Conservation (phyloP, 1,140 invertebrate species). For the Gonioctena quinquepunctata region DNA sequence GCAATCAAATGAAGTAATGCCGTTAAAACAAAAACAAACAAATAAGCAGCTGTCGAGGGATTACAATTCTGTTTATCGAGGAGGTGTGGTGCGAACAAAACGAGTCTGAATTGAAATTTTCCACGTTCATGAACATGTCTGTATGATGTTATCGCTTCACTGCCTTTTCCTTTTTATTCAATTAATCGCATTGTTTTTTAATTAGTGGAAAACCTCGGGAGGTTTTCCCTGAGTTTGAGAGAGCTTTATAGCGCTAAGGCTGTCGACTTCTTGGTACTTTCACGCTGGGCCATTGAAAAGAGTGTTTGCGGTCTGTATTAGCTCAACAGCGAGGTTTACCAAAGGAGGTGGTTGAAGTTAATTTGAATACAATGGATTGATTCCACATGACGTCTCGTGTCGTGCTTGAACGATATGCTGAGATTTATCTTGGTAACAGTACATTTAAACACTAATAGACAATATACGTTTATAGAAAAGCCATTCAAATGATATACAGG, state of each 20-base stretch:
- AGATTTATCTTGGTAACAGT: too few species aligned
- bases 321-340: not conserved
- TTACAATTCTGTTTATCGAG: conserved; percentile 25
- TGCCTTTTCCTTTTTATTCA: conserved; percentile 27
- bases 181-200: conserved; percentile 29
- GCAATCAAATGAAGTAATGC: conserved; percentile 23
- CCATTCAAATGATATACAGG: too few species aligned
- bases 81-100: conserved; percentile 30
- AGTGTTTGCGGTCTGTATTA: conserved; percentile 5
- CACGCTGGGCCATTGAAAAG: conserved; percentile 10
- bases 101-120: conserved; percentile 26
- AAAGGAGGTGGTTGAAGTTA: not conserved
- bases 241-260: conserved; percentile 23
- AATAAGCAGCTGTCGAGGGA: conserved; percentile 23
- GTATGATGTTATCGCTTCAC: conserved; percentile 30
- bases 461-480: too few species aligned
- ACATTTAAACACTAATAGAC: too few species aligned
- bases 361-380: not conserved
- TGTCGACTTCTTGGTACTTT: not conserved
- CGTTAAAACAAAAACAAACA: conserved; percentile 23
- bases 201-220: conserved; percentile 21
- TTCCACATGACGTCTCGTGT: too few species aligned
- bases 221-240: conserved; percentile 17
- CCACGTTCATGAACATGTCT: conserved; percentile 34
- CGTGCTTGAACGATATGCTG: too few species aligned